Conservation (phyloP, 2,113 vertebrate genomes). For the Ailuropoda melanoleuca region DNA sequence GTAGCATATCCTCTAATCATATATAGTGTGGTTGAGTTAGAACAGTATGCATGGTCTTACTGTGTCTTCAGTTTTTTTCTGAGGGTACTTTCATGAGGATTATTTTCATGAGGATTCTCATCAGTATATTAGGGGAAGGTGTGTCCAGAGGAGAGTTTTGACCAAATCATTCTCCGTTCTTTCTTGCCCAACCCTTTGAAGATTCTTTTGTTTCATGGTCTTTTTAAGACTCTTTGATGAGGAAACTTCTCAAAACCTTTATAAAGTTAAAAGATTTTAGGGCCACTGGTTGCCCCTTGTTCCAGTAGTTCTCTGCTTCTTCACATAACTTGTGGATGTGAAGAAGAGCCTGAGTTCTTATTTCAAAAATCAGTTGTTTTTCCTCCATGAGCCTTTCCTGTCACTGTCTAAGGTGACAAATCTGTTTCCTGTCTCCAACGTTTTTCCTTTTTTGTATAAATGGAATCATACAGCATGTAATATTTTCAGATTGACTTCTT, state of each 20-base stretch:
- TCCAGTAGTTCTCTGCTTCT: not conserved
- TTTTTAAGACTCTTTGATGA: conserved; percentile 4
- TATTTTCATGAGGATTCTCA: not conserved
- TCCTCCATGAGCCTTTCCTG: not conserved
- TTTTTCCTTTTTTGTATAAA: not conserved
- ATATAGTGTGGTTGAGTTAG: not conserved
- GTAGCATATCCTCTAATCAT: not conserved
- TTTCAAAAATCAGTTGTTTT: not conserved
- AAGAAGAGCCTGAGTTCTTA: not conserved
- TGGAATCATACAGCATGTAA: not conserved
- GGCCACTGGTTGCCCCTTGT: not conserved
- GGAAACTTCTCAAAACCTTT: not conserved
- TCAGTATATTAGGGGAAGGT: not conserved
- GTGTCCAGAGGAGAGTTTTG: not conserved
- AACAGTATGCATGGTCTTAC: not conserved
- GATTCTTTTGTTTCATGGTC: not conserved
- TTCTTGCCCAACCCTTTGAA: not conserved
- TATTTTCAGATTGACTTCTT: not conserved
- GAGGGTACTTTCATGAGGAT: not conserved
- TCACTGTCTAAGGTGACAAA: not conserved
- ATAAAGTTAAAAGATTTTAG: not conserved
- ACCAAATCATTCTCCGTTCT: not conserved
- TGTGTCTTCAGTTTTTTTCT: not conserved
- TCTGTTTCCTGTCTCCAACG: not conserved
- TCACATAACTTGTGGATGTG: not conserved